Conservation (phyloP, 2,888 invertebrate species). For the Papilio protenor region DNA sequence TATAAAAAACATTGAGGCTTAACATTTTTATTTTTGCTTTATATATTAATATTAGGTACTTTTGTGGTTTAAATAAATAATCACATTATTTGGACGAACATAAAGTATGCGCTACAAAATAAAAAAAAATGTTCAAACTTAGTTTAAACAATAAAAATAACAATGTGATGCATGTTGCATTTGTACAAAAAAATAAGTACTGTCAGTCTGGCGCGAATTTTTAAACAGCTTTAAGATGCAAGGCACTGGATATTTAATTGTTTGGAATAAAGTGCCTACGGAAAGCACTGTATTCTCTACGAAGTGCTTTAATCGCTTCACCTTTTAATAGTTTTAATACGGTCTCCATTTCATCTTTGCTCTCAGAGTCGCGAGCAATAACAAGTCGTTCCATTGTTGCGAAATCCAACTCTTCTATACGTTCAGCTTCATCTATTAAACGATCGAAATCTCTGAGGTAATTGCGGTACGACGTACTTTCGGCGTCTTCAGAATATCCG, state of each 20-base stretch:
- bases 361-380: constrained; percentile 66
- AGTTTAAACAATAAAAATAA: constrained; percentile 30
- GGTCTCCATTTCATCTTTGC: constrained; percentile 67
- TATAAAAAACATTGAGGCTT: background rate
- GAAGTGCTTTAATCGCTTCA: constrained; percentile 73
- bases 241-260: constrained; percentile 58
- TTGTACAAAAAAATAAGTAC: constrained; percentile 17
- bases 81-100: constrained; percentile 32
- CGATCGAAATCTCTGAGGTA: constrained; percentile 67
- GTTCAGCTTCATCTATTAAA: constrained; percentile 72
- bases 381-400: constrained; percentile 73
- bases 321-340: constrained; percentile 68
- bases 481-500: constrained; percentile 64
- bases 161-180: constrained; percentile 9
- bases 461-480: constrained; percentile 63
- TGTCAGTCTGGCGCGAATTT: constrained; percentile 61
- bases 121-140: background rate
- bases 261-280: constrained; percentile 66
- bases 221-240: constrained; percentile 55
- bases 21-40: constrained; percentile 2
- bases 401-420: constrained; percentile 76
- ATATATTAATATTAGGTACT: constrained; percentile 17
- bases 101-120: background rate
- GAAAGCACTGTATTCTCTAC: constrained; percentile 72
- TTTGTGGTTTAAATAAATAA: constrained; percentile 29